Base-by-base conservation (phyloP, 2,888 invertebrate genomes). In the Alloscopus bannaensis region DNA sequence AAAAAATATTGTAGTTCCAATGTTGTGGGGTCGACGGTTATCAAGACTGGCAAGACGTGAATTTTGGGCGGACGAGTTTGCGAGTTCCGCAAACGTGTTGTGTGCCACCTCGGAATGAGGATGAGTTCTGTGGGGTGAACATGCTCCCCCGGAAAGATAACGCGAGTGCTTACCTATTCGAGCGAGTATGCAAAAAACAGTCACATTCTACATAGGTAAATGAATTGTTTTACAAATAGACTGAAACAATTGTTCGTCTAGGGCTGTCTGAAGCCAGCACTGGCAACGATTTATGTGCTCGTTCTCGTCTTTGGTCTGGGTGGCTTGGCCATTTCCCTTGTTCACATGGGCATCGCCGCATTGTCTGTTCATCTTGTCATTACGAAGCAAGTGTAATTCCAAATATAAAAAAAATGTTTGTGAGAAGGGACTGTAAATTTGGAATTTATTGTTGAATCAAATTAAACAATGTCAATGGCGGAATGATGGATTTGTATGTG, bases 21-120 rank as follows among this genome's bases (percentile, higher is more conserved):
- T 83, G 83, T 18, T 83, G 83, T 24, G 83, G 81, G 6, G 59
- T 76, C 3, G 36, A 64, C 6, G 59, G 70, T 16, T 83, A 83
- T 47, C 79, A 75, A 11, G 83, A 83, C 59, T 83, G 83, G 83
- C 81, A 83, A 57, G 69, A 76, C 50, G 83, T 83, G n/a, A 68
- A 66, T 2, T 83, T 52, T 70, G 83, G 83, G 1, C 47, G 76
- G 29, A 83, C 83, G 22, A 81, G 80, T 66, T 55, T 83, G 2
- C 65, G 57, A 31, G 81, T 83, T 0, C 83, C 83, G 6, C 24
- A 13, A 2, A 77, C 83, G 0, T 83, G 83, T 29, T 83, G 83
- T 50, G 47, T 70, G 3, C 70, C 70, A 8, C 28, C 36, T 3
- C 55, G 24, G 16, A 75, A 52, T 42, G 24, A 47, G 1, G 36